These are phyloP conservation scores for Conistra vaccinii DNA, from an alignment of 2,888 invertebrate genomes.

Conservation along the genomic window DNA sequence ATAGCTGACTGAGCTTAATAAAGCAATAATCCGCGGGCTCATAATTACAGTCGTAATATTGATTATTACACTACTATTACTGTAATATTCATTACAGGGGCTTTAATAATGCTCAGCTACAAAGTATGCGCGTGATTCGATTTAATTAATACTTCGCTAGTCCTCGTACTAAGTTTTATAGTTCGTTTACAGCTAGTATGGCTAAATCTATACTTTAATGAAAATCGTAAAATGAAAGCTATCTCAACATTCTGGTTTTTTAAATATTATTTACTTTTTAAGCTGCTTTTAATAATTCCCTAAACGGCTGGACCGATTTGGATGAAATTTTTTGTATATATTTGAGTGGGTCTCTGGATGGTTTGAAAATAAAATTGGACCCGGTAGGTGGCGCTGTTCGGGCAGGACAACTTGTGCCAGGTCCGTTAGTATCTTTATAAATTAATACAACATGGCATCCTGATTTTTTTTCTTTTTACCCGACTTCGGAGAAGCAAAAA, in stretches of 20 bases:
- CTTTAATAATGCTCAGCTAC: slow-evolving; percentile 70
- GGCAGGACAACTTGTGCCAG: too few species aligned
- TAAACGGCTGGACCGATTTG: too few species aligned
- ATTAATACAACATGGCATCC: too few species aligned
- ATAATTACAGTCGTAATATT: slow-evolving; percentile 75
- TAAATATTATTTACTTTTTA: not conserved
- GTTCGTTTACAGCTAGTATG: slow-evolving; percentile 39
- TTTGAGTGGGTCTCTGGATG: too few species aligned
- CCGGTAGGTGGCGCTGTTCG: too few species aligned
- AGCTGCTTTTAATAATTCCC: slow-evolving; percentile 8
- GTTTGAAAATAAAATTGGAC: too few species aligned
- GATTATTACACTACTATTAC: slow-evolving; percentile 69
- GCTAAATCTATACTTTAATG: slow-evolving; percentile 40
- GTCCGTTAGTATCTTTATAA: too few species aligned
- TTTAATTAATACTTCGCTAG: slow-evolving; percentile 64
- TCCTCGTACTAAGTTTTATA: slow-evolving; percentile 45
- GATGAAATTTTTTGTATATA: too few species aligned
- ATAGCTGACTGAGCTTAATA: slow-evolving; percentile 67
- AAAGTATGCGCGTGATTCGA: slow-evolving; percentile 72
- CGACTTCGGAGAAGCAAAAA: too few species aligned
- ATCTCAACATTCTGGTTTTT: slow-evolving; percentile 12
- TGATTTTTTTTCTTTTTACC: too few species aligned
- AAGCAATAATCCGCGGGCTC: slow-evolving; percentile 74
- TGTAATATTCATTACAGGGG: slow-evolving; percentile 64
- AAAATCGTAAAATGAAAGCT: slow-evolving; percentile 50